These are phyloP conservation scores for Acropora tenuis DNA, from an alignment of 64 coral and sea anemone species.

Conservation along the genomic window DNA sequence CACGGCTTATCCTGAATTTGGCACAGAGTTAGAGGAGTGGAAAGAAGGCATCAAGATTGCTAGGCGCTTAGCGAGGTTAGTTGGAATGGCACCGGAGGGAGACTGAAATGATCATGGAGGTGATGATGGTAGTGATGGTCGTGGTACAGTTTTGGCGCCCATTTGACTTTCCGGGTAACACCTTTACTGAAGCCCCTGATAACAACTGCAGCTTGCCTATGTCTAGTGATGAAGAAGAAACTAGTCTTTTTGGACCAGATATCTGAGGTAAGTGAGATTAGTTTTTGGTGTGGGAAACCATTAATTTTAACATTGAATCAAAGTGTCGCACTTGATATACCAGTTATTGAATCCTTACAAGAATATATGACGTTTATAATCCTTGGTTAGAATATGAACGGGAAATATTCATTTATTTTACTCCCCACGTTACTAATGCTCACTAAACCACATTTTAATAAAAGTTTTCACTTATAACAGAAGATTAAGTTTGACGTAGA, in stretches of 20 bases:
- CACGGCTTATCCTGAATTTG: slow-evolving; percentile 5
- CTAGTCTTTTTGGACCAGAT: slow-evolving; percentile 25
- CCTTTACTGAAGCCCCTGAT: slow-evolving; percentile 27
- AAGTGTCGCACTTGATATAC: slow-evolving; percentile 15
- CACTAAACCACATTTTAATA: slow-evolving; percentile 17
- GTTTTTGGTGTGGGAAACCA: slow-evolving; percentile 9
- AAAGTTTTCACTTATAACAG: slow-evolving; percentile 7
- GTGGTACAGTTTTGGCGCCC: slow-evolving; percentile 4
- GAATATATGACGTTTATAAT: neutral
- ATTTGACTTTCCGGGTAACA: slow-evolving; percentile 29
- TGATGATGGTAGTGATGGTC: neutral
- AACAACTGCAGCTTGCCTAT: slow-evolving; percentile 17
- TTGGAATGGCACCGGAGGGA: slow-evolving; percentile 45
- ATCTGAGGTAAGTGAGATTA: slow-evolving; percentile 16
- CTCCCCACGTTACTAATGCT: neutral
- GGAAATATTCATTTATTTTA: slow-evolving; percentile 15
- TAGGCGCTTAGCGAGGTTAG: slow-evolving; percentile 13
- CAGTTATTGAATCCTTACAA: neutral
- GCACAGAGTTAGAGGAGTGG: slow-evolving; percentile 19
- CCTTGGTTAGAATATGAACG: slow-evolving; percentile 17
- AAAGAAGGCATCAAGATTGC: slow-evolving; percentile 39
- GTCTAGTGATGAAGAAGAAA: slow-evolving; percentile 21
- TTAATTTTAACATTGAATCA: neutral
- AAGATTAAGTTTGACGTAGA: neutral
- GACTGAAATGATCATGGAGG: slow-evolving; percentile 18